Base-by-base conservation (phyloP, 2,888 invertebrate species). In the Phania funesta region DNA sequence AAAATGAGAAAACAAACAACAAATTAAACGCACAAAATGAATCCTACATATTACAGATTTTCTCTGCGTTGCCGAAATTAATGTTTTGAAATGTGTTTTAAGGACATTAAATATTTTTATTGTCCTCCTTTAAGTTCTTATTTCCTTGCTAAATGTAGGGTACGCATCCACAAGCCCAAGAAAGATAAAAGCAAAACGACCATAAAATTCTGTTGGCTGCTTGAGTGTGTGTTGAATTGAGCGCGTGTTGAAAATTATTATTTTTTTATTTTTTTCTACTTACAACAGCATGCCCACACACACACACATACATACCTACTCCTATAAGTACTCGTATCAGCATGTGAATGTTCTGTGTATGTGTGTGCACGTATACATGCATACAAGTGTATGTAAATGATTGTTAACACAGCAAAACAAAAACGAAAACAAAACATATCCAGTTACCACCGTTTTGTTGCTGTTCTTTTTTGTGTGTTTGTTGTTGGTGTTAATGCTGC, bases 381-480 rank as follows among this genome's bases (percentile, higher is more conserved):
- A 38, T 9, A 38, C 13, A 3, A n/a, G 13, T 64, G 48, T 22
- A n/a, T 38, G 11, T 13, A 38, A 38, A 38, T 52, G 50, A 62
- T 73, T 75, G 62, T 74, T 68, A 68, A 64, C 73, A 58, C 35
- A 52, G 9, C 8, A 68, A 65, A 26, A 62, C 24, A 60, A n/a
- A 13, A 38, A 22, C 6, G 26, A 18, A 24, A 26, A 32, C 8
- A 29, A 20, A 26, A 16, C 18, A 38, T 11, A 67, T 32, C 13
- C 56, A 68, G 70, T 82, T 74, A 64, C 67, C 54, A 67, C 56
- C 22, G n/a, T 18, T 22, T 64, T 68, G 62, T 71, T 75, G 50
- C 13, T 77, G 54, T 46, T 68, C 18, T 58, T 70, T 65, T 50
- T 74, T 22, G 18, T 50, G 44, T 46, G 29, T 13, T 16, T 46